Conservation (phyloP, 2,888 invertebrate genomes). For the Synanthedon tipuliformis region DNA sequence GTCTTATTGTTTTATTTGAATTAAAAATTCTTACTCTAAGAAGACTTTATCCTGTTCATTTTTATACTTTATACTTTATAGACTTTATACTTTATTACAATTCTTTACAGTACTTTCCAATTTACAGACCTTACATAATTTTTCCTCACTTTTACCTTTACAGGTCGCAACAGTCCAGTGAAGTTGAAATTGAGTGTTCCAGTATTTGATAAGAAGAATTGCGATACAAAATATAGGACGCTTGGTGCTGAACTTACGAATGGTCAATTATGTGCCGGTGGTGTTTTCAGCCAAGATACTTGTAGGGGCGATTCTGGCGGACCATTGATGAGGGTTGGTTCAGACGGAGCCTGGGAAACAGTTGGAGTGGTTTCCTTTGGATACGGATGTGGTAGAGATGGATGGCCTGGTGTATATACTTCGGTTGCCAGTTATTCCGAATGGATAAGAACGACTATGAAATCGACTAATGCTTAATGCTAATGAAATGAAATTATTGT, state of each 20-base stretch:
- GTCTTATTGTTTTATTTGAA: too few relatives aligned
- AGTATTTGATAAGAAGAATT: conserved; percentile 63
- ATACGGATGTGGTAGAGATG: conserved; percentile 73
- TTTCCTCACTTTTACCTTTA: conserved; percentile 8
- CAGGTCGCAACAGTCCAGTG: conserved; percentile 65
- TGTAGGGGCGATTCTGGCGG: conserved; percentile 84
- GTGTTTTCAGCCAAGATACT: conserved; percentile 75
- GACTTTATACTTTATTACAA: not conserved
- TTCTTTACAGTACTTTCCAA: too few relatives aligned
- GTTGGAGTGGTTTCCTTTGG: conserved; percentile 79
- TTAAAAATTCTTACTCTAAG: too few relatives aligned
- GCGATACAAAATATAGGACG: conserved; percentile 57
- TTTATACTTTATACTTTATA: not conserved
- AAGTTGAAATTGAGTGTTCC: conserved; percentile 75
- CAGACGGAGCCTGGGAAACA: conserved; percentile 65
- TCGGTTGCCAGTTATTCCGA: conserved; percentile 70
- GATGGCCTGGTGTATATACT: conserved; percentile 77
- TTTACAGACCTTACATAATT: not conserved
- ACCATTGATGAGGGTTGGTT: conserved; percentile 74
- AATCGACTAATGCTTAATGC: conserved; percentile 29
- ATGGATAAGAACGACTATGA: conserved; percentile 68
- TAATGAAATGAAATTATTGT: too few relatives aligned
- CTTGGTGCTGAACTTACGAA: conserved; percentile 60
- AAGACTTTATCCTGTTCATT: too few relatives aligned
- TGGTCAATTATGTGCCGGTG: conserved; percentile 78